Conservation (phyloP, 2,888 invertebrate genomes). For the Lissonota sp. region DNA sequence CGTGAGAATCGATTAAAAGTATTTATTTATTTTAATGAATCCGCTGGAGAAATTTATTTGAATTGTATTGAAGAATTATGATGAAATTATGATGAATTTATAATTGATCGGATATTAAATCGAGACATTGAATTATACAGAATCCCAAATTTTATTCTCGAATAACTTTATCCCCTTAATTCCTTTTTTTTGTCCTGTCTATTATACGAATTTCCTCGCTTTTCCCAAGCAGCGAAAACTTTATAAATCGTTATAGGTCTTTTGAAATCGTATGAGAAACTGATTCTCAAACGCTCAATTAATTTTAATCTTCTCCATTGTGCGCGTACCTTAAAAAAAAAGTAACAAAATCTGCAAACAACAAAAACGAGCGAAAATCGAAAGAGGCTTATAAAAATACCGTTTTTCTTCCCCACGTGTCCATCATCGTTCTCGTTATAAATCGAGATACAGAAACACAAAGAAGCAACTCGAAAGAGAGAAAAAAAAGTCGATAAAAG, state of each 20-base stretch:
- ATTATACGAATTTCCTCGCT: no score
- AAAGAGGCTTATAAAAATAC: slow-evolving; percentile 41
- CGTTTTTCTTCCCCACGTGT: slow-evolving; percentile 9
- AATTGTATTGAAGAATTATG: no score
- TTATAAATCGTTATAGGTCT: slow-evolving; percentile 1
- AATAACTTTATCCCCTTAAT: no score
- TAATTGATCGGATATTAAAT: no score
- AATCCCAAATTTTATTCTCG: no score
- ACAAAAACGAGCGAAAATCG: neutral
- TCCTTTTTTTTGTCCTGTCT: no score
- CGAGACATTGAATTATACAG: no score
- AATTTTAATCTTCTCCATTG: slow-evolving; percentile 19
- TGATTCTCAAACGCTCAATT: slow-evolving; percentile 32
- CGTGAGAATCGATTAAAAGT: no score
- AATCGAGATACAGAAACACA: slow-evolving; percentile 15
- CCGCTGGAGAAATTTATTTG: no score
- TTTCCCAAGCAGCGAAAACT: no score
- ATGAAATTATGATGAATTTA: no score
- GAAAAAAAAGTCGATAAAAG: slow-evolving; percentile 25
- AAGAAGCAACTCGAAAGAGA: neutral
- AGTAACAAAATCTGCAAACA: neutral
- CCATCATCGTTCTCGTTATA: slow-evolving; percentile 27
- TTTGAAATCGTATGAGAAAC: slow-evolving; percentile 1
- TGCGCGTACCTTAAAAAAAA: neutral
- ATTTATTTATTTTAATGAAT: no score